Percentiles rank a stretch among this genome's conserved stretches.
Conservation (phyloP, 2,797 vertebrate species). For the Hirundo rustica region DNA sequence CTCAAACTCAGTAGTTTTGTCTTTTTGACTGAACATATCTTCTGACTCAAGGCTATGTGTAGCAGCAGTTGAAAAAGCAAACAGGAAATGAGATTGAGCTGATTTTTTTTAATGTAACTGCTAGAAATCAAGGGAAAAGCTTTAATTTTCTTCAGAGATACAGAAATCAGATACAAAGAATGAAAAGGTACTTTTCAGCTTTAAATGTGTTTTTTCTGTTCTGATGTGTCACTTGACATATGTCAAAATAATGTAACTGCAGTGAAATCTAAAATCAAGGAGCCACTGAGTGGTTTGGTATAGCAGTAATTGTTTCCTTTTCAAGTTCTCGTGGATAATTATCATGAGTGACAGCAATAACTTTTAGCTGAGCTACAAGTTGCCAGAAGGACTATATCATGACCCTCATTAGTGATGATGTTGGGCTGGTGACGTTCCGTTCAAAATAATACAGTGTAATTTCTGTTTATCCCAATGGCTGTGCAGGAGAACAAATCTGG, state of each 20-base stretch:
- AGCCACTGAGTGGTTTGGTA: background rate
- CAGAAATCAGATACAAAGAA: background rate
- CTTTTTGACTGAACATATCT: background rate
- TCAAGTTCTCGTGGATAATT: background rate
- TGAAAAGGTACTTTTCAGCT: background rate
- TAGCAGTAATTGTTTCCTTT: background rate
- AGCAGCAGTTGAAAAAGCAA: background rate
- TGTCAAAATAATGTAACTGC: constrained; percentile 20
- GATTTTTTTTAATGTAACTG: background rate
- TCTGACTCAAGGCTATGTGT: background rate
- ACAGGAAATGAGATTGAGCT: background rate
- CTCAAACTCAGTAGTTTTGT: background rate
- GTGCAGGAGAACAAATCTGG: background rate
- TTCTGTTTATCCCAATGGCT: background rate
- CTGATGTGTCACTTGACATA: background rate
- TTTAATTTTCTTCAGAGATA: background rate
- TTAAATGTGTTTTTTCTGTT: background rate
- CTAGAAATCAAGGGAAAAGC: background rate
- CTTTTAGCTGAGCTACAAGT: background rate
- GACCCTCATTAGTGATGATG: background rate
- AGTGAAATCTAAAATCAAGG: background rate
- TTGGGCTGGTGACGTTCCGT: background rate
- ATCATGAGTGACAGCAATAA: background rate
- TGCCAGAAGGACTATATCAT: background rate
- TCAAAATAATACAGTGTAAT: background rate